Conservation (phyloP, 2,113 vertebrate species). For the Python bivittatus region DNA sequence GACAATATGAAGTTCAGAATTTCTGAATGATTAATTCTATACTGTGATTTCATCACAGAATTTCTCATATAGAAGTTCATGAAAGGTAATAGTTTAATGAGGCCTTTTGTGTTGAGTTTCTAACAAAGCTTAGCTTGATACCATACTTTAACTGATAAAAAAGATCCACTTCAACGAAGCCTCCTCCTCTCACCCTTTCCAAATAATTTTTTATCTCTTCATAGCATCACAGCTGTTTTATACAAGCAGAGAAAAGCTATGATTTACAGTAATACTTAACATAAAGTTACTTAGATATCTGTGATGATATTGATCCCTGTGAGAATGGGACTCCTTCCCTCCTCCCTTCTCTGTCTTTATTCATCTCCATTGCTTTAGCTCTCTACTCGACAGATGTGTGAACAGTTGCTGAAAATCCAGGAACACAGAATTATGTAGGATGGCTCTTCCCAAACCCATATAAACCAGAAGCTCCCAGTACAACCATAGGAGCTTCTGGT, state of each 20-base stretch:
- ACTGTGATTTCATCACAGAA: slow-evolving; percentile 20
- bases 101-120: slow-evolving; percentile 46
- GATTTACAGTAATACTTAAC: too few species aligned
- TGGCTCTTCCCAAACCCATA: neutral
- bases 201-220: too few species aligned
- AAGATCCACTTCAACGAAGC: neutral
- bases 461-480: too few species aligned
- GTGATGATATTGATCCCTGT: too few species aligned
- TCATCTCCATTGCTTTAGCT: too few species aligned
- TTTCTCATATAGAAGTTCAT: slow-evolving; percentile 45
- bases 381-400: too few species aligned
- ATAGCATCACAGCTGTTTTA: neutral
- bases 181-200: neutral
- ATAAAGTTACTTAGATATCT: too few species aligned
- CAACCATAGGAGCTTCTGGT: too few species aligned
- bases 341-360: neutral
- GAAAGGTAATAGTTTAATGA: slow-evolving; percentile 52
- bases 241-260: too few species aligned
- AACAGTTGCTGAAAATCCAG: neutral
- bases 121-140: slow-evolving; percentile 47
- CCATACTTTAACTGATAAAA: neutral
- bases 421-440: neutral
- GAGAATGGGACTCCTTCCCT: too few species aligned
- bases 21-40: slow-evolving; percentile 20
- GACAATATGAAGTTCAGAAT: too few species aligned